Conservation (phyloP, 1,140 invertebrate species). For the Theocolax elegans region DNA sequence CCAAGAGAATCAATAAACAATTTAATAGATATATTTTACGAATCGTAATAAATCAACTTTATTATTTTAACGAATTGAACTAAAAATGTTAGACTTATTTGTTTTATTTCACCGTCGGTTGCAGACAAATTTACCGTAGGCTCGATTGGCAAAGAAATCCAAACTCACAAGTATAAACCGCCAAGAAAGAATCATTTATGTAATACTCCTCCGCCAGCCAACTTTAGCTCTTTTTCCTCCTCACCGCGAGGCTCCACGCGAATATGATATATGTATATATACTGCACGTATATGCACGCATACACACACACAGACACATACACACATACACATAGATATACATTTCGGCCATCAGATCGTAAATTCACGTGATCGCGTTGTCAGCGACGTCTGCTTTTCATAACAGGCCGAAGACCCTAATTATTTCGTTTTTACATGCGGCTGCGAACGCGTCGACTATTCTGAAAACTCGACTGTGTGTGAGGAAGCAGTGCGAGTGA, state of each 20-base stretch:
- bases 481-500: not conserved
- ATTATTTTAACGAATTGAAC: not conserved
- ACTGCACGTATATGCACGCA: conserved; percentile 31
- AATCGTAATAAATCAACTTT: no score
- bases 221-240: conserved; percentile 55
- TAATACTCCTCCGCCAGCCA: conserved; percentile 53
- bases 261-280: no score
- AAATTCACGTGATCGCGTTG: conserved; percentile 46
- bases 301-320: conserved; percentile 26
- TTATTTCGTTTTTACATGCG: conserved; percentile 19
- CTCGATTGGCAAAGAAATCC: conserved; percentile 41
- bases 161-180: conserved; percentile 38
- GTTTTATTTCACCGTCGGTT: not conserved
- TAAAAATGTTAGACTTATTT: not conserved
- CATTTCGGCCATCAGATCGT: conserved; percentile 47
- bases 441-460: conserved; percentile 8
- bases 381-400: conserved; percentile 42
- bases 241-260: conserved; percentile 4
- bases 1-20: no score
- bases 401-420: conserved; percentile 52
- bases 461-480: conserved; percentile 8
- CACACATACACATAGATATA: conserved; percentile 45
- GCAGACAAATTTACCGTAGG: conserved; percentile 45
- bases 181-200: conserved; percentile 57
- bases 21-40: no score